Evolutionary conservation across 2,888 invertebrate genomes (phyloP).

Genomic region (Lydus trimaculatus): DNA sequence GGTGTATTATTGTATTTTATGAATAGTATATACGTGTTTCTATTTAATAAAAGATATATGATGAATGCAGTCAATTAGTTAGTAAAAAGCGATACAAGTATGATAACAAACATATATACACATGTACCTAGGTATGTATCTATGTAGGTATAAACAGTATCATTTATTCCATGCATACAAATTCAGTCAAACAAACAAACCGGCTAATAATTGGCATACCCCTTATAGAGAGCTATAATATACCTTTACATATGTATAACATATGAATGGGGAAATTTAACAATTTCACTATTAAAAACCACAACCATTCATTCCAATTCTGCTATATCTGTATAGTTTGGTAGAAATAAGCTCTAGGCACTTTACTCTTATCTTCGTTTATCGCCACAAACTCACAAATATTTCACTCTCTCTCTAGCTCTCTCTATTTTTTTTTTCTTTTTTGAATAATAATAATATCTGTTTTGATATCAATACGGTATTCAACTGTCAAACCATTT

Average conservation of each 20-base stretch:
- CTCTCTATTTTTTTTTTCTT: neutral
- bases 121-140: slow-evolving; percentile 19
- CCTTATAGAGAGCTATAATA: slow-evolving; percentile 43
- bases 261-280: slow-evolving; percentile 9
- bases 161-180: slow-evolving; percentile 61
- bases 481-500: slow-evolving; percentile 61
- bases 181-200: slow-evolving; percentile 59
- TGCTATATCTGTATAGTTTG: slow-evolving; percentile 4
- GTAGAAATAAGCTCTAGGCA: slow-evolving; percentile 41
- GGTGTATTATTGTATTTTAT: slow-evolving; percentile 7
- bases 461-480: slow-evolving; percentile 47
- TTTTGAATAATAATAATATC: slow-evolving; percentile 40
- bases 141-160: slow-evolving; percentile 41
- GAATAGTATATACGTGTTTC: neutral
- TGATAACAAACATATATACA: slow-evolving; percentile 41
- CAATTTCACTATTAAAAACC: slow-evolving; percentile 10
- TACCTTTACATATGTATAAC: slow-evolving; percentile 11
- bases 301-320: slow-evolving; percentile 1
- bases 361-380: slow-evolving; percentile 39
- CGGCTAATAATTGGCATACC: slow-evolving; percentile 58
- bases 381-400: neutral
- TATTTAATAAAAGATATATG: slow-evolving; percentile 30
- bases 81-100: slow-evolving; percentile 49
- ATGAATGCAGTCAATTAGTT: slow-evolving; percentile 53
- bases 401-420: neutral